phyloP scores from a whole-genome alignment of 2,888 invertebrate species.

The Callyntrura guangdongensis region DNA sequence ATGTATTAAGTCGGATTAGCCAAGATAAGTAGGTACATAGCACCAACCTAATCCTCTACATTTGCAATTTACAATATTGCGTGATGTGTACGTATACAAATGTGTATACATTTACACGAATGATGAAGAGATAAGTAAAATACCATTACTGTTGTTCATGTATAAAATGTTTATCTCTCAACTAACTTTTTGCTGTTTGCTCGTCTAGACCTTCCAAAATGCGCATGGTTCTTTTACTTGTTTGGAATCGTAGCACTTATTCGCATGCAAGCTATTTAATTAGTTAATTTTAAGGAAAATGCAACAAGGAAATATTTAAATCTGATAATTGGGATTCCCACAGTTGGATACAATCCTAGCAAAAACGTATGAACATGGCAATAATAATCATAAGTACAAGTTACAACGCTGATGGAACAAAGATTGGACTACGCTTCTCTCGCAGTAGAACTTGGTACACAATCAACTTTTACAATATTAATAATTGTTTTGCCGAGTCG shows the following conservation, averaged over 20 bases:
- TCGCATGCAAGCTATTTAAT: conserved; percentile 12
- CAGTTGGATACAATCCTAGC: conserved; percentile 21
- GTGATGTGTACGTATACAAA: background rate
- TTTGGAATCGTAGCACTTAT: background rate
- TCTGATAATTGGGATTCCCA: conserved; percentile 56
- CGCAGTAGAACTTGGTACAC: background rate
- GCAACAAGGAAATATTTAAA: conserved; percentile 50
- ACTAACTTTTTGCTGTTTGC: no score
- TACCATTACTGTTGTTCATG: background rate
- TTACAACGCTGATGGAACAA: background rate
- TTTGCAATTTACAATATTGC: background rate
- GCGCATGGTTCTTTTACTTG: background rate
- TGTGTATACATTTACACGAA: background rate
- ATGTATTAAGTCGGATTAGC: background rate
- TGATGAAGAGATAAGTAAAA: background rate
- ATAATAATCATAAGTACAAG: conserved; percentile 17
- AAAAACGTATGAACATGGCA: conserved; percentile 35
- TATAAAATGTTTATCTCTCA: background rate
- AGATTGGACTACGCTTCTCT: background rate
- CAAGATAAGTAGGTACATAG: background rate
- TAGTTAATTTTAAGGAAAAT: conserved; percentile 29
- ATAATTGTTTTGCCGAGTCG: background rate
- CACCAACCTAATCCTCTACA: conserved; percentile 13
- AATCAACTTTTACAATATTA: background rate
- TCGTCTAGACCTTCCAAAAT: background rate